Percentiles rank a stretch among this genome's conserved stretches.
These are phyloP conservation scores for Amphipoea oculea DNA, from an alignment of 2,888 invertebrate species.

Conservation along the genomic window DNA sequence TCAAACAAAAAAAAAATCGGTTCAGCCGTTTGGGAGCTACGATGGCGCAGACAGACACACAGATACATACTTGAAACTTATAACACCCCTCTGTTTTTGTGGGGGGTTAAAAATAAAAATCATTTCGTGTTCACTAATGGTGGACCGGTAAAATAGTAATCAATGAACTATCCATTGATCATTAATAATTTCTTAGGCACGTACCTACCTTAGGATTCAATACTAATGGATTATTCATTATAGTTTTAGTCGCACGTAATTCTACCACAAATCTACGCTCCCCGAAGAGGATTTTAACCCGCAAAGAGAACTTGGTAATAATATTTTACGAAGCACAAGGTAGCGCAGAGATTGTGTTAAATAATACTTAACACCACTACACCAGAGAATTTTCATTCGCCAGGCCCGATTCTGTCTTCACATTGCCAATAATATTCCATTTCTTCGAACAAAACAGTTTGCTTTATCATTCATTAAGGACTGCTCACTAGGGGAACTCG, in stretches of 20 bases:
- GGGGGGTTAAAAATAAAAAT: not conserved
- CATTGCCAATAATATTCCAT: conserved; percentile 41
- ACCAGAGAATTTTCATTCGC: not conserved
- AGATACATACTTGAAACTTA: too few relatives aligned
- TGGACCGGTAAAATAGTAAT: not conserved
- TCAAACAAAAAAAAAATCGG: too few relatives aligned
- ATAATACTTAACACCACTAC: conserved; percentile 11
- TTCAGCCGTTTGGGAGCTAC: too few relatives aligned
- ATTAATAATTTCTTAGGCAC: not conserved
- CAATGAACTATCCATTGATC: not conserved
- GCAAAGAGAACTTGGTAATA: not conserved
- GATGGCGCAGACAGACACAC: too few relatives aligned
- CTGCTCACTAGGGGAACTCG: conserved; percentile 36
- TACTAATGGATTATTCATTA: not conserved
- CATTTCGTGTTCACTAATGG: not conserved
- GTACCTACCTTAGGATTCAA: not conserved
- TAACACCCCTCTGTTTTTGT: too few relatives aligned
- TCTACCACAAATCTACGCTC: not conserved
- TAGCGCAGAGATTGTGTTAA: conserved; percentile 25
- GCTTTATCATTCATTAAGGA: conserved; percentile 50
- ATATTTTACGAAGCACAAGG: conserved; percentile 20
- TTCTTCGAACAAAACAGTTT: conserved; percentile 36
- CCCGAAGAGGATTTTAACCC: not conserved
- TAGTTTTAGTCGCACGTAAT: not conserved
- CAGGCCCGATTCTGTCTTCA: conserved; percentile 18